phyloP scores from a whole-genome alignment of 2,888 invertebrate species.

The Troglohyphantes excavatus region DNA sequence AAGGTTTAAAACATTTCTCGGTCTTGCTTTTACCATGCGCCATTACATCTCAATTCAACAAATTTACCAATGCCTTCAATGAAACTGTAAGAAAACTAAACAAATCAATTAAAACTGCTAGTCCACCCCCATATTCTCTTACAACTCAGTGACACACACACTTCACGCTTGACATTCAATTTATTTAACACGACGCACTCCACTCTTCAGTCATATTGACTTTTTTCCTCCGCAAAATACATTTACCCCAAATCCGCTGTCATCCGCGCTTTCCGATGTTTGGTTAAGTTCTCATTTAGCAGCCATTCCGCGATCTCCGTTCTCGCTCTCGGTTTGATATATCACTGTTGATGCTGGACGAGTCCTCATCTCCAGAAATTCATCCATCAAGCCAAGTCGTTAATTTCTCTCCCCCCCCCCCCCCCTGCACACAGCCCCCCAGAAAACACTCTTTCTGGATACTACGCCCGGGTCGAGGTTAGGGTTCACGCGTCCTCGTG shows the following conservation, averaged over 20 bases:
- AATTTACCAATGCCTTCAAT: too few species aligned
- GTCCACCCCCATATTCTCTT: too few species aligned
- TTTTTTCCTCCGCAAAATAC: neutral
- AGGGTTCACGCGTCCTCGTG: neutral
- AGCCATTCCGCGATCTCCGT: constrained; percentile 18
- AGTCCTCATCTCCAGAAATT: constrained; percentile 10
- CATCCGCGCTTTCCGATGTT: constrained; percentile 14
- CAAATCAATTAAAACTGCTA: too few species aligned
- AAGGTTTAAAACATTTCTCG: too few species aligned
- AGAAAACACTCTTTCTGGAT: neutral
- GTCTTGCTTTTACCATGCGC: too few species aligned
- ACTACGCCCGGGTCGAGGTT: neutral
- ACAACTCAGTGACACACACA: too few species aligned
- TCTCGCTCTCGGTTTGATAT: constrained; percentile 55
- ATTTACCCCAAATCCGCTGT: neutral
- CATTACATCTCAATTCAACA: too few species aligned
- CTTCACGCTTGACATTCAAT: neutral
- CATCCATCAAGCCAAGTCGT: constrained; percentile 74
- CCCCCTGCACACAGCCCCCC: neutral
- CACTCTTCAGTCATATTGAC: neutral
- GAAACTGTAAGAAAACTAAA: too few species aligned
- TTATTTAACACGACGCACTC: neutral
- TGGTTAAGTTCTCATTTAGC: constrained; percentile 33
- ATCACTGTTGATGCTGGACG: constrained; percentile 35
- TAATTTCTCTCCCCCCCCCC: constrained; percentile 48